Evolutionary conservation across 2,113 vertebrate species (phyloP).

Genomic region (Eudyptes chrysolophus): DNA sequence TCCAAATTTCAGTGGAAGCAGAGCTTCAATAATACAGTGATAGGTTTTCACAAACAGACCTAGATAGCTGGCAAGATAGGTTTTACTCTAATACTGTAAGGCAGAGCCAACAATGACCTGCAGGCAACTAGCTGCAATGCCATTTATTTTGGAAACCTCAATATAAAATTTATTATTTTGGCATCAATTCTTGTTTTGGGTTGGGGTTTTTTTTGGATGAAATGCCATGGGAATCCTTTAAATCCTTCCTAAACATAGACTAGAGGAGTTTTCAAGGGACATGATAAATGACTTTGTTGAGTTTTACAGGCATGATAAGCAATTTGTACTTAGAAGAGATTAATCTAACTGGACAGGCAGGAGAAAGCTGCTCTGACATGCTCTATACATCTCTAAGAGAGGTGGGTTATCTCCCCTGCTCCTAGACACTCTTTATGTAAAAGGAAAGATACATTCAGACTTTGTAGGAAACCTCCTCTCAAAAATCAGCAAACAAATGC

Average conservation of each 20-base stretch:
- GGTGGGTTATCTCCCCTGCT: background rate
- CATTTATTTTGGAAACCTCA: background rate
- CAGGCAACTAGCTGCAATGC: background rate
- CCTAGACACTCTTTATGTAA: background rate
- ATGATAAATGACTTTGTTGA: background rate
- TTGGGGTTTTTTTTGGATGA: background rate
- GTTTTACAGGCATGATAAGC: background rate
- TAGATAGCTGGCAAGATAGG: background rate
- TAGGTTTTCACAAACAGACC: background rate
- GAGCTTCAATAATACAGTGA: background rate
- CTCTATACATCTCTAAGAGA: background rate
- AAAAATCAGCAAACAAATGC: background rate
- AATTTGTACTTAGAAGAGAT: slow-evolving; percentile 5
- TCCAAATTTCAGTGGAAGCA: background rate
- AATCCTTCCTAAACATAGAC: background rate
- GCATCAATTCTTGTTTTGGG: background rate
- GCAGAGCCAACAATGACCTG: background rate
- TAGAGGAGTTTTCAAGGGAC: background rate
- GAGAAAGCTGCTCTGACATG: background rate
- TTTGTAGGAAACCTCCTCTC: background rate
- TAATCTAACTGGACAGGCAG: background rate
- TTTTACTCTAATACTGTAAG: background rate
- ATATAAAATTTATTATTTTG: background rate
- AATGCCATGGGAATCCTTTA: background rate
- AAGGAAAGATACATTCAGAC: background rate